Evolutionary conservation across 2,888 invertebrate species (phyloP), one percentile per base, ranked within the genome.

Genomic region (Drosophila engyochracea): DNA sequence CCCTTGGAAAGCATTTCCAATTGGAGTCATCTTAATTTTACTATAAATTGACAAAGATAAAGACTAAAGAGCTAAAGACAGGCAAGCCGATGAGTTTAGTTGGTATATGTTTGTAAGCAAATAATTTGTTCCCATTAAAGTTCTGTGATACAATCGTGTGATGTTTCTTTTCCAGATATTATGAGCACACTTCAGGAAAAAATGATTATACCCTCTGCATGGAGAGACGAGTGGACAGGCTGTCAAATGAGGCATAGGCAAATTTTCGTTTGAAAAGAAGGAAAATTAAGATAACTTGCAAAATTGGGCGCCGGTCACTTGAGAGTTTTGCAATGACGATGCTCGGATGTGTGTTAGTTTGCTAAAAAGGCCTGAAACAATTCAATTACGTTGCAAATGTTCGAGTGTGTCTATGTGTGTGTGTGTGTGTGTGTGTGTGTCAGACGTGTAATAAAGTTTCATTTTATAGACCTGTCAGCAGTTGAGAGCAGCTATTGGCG

Each of bases 391-490:
- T 74, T 87, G 61, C 74, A 89, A 83, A 85, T 55, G 47, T 58
- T 12, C 60, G 58, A 68, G 60, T 70, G 52, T 78, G 54, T 65
- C 58, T 52, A 37, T 63, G 57, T 64, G 62, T 68, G 66, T 74
- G 52, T 54, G 51, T 52, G 53, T 59, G 37, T 41, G 47, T 61
- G 39, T 66, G 41, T 60, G 63, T 73, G 58, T 79, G 64, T 77
- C 67, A 74, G 65, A 82, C 60, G 74, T 77, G 75, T 91, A 88
- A 89, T 91, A 88, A 83, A 89, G 89, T 90, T 86, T 87, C 79
- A 81, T 83, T 88, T 89, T 83, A 90, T 91, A 86, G 89, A 91
- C 79, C 88, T 86, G 80, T 82, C 80, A 88, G 79, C 90, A 85
- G 73, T 77, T 81, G 70, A 71, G 68, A 77, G 70, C 75, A 75